Percentiles rank a stretch among this genome's conserved stretches.
These are phyloP conservation scores for Sakesphorus luctuosus DNA, from an alignment of 2,113 vertebrate species.

Conservation along the genomic window DNA sequence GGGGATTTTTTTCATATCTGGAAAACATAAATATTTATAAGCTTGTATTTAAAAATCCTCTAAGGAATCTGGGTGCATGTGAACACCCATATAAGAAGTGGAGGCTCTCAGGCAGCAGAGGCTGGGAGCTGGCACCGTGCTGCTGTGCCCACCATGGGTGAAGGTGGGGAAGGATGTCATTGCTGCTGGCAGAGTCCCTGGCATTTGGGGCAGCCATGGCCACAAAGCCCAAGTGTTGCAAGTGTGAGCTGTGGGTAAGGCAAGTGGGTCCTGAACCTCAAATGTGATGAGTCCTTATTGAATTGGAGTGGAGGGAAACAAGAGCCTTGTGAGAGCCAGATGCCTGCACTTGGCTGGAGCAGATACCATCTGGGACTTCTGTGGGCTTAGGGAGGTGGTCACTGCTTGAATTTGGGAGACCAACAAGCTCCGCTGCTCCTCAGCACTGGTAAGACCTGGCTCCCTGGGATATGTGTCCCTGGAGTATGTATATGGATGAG, in stretches of 20 bases:
- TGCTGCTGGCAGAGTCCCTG: accelerated
- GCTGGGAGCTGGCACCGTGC: background rate
- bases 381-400: background rate
- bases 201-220: background rate
- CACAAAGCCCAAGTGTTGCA: background rate
- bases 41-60: background rate
- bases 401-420: background rate
- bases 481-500: background rate
- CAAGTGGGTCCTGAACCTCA: background rate
- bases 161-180: background rate
- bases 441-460: background rate
- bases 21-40: background rate
- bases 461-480: background rate
- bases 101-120: background rate
- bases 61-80: background rate
- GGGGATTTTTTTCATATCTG: background rate
- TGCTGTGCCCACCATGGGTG: background rate
- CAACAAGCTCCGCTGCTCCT: background rate
- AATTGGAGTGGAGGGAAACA: background rate
- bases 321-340: background rate
- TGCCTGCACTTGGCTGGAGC: accelerated
- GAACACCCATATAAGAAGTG: background rate
- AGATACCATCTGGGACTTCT: background rate
- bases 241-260: background rate
- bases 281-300: background rate